Evolutionary conservation across 2,113 vertebrate species (phyloP).

Genomic region (Salvator merianae): DNA sequence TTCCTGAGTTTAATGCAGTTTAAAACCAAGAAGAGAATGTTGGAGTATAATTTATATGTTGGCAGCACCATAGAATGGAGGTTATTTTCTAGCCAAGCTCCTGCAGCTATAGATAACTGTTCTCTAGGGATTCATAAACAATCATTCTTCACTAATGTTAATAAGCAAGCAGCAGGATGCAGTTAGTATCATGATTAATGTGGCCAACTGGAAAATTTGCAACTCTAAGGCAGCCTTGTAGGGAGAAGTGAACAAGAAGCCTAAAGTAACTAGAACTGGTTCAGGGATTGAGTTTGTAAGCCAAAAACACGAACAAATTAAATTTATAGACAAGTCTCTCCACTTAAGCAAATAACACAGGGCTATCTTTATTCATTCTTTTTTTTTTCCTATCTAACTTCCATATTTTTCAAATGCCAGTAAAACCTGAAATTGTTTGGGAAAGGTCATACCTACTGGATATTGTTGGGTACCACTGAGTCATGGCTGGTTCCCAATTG

Average conservation of each 20-base stretch:
- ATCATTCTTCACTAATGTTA: neutral
- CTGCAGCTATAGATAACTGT: neutral
- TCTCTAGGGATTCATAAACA: neutral
- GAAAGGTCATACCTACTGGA: too few species aligned
- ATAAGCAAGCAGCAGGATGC: neutral
- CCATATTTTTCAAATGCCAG: neutral
- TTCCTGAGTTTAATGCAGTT: neutral
- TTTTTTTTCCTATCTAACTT: too few species aligned
- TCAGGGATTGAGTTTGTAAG: neutral
- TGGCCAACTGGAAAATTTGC: neutral
- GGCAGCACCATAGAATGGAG: neutral
- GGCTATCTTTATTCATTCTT: too few species aligned
- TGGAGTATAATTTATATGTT: neutral
- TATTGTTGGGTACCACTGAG: too few species aligned
- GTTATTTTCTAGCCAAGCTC: neutral
- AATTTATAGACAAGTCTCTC: neutral
- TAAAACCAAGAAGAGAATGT: neutral
- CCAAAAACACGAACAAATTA: neutral
- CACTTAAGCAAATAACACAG: neutral
- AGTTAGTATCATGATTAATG: neutral
- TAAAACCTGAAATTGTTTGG: too few species aligned
- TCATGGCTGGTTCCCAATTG: too few species aligned
- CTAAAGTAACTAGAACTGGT: neutral
- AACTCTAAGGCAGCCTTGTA: neutral
- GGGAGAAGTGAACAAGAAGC: neutral